These are phyloP conservation scores for Epinephelus moara DNA, from an alignment of 2,113 vertebrate species.

Conservation along the genomic window DNA sequence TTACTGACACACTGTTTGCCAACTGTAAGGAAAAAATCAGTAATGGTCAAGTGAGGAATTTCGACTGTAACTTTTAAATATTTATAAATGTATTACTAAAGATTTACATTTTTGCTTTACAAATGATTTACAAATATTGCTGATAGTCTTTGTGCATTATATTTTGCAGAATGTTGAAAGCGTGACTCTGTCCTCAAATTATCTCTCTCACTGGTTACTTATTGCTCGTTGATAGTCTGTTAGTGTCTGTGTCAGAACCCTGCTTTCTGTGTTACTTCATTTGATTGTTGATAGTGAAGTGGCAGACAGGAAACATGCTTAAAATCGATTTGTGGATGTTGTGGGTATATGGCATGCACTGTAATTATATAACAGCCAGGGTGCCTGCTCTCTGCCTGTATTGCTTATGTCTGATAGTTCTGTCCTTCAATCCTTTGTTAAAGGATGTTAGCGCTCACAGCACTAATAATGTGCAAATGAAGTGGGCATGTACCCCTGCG, in stretches of 20 bases:
- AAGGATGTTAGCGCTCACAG: constrained; percentile 14
- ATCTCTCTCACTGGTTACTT: background rate
- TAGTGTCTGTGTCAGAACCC: background rate
- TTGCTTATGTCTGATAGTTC: background rate
- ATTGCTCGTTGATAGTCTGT: background rate
- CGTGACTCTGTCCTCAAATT: background rate
- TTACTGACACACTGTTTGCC: no score
- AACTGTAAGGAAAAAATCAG: no score
- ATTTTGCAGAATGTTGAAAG: background rate
- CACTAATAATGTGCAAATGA: background rate
- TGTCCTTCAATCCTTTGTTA: background rate
- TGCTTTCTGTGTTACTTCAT: background rate
- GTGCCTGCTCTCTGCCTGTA: background rate
- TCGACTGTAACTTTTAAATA: no score
- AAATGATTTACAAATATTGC: no score
- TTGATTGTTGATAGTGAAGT: background rate
- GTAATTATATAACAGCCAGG: background rate
- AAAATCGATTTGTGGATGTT: background rate
- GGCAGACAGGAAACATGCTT: background rate
- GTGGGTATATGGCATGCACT: background rate
- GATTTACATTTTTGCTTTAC: background rate
- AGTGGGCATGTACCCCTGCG: background rate
- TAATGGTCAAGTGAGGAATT: no score
- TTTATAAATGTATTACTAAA: background rate
- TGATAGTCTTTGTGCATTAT: background rate